phyloP scores from a whole-genome alignment of 2,797 vertebrate species.

The Coranthus polyacanthus region DNA sequence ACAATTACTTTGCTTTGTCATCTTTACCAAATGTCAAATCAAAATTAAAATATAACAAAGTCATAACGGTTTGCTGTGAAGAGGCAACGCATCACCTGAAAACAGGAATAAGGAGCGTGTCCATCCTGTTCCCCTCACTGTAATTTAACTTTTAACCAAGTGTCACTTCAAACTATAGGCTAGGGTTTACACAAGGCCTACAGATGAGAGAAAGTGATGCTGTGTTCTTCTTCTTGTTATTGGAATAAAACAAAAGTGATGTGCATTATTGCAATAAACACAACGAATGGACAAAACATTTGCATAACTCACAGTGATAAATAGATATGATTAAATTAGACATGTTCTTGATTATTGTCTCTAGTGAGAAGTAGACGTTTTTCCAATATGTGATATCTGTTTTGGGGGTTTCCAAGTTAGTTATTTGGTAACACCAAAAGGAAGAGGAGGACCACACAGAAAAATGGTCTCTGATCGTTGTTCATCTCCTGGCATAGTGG shows the following conservation, averaged over 20 bases:
- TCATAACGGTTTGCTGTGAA: neutral
- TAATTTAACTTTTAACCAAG: slow-evolving; percentile 1
- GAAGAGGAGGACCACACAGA: slow-evolving; percentile 32
- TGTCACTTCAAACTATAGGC: neutral
- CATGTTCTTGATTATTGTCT: neutral
- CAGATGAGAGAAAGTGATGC: neutral
- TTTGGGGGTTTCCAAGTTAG: slow-evolving; percentile 21
- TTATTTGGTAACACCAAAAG: slow-evolving; percentile 52
- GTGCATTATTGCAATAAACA: too few species aligned
- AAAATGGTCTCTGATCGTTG: slow-evolving; percentile 33
- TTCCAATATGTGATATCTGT: slow-evolving; percentile 7
- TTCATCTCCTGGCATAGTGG: slow-evolving; percentile 20
- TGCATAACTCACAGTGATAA: too few species aligned
- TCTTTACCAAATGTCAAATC: slow-evolving; percentile 28
- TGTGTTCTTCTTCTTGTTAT: too few species aligned
- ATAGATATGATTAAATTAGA: neutral
- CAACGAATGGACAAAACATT: too few species aligned
- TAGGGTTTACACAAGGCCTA: neutral
- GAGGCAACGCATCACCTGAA: neutral
- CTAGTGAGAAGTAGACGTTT: neutral
- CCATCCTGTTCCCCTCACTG: neutral
- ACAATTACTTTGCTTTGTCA: slow-evolving; percentile 2
- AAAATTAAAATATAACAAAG: slow-evolving; percentile 21
- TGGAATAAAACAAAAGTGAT: too few species aligned
- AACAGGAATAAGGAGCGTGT: slow-evolving; percentile 5